phyloP scores from a whole-genome alignment of 2,113 vertebrate genomes.

The Hippocampus guttulatus region DNA sequence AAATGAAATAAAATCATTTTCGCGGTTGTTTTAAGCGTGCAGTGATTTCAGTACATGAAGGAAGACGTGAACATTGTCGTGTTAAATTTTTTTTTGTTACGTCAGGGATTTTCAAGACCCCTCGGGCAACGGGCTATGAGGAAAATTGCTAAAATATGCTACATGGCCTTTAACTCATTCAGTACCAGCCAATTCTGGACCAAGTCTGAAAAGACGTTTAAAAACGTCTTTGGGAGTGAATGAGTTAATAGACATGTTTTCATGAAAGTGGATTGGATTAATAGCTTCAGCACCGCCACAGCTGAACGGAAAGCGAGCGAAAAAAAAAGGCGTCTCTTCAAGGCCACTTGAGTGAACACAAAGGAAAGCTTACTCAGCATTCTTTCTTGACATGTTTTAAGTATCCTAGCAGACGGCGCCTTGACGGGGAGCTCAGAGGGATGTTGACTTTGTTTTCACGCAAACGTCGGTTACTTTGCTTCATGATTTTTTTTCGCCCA shows the following conservation, averaged over 20 bases:
- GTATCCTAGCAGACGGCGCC: conserved; percentile 11
- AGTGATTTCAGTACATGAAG: too few relatives aligned
- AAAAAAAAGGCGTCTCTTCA: conserved; percentile 2
- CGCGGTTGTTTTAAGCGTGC: too few relatives aligned
- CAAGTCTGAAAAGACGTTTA: too few relatives aligned
- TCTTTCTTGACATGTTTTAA: conserved; percentile 15
- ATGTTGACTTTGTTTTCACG: conserved; percentile 3
- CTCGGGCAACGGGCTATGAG: too few relatives aligned
- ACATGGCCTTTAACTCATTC: background rate
- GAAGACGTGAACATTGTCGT: too few relatives aligned
- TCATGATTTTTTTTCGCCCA: background rate
- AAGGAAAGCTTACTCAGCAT: conserved; percentile 3
- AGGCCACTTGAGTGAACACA: conserved; percentile 6
- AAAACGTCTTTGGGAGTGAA: too few relatives aligned
- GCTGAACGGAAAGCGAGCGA: conserved; percentile 17
- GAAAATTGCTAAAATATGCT: too few relatives aligned
- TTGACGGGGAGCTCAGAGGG: background rate
- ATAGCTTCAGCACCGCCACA: background rate
- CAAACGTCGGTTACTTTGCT: background rate
- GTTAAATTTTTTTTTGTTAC: background rate
- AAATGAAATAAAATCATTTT: too few relatives aligned
- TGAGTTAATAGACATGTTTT: background rate
- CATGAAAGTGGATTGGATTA: background rate
- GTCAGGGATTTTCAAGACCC: background rate
- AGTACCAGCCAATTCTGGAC: too few relatives aligned